These are phyloP conservation scores for Boulengerochromis microlepis DNA, from an alignment of 2,113 vertebrate genomes.

Conservation along the genomic window DNA sequence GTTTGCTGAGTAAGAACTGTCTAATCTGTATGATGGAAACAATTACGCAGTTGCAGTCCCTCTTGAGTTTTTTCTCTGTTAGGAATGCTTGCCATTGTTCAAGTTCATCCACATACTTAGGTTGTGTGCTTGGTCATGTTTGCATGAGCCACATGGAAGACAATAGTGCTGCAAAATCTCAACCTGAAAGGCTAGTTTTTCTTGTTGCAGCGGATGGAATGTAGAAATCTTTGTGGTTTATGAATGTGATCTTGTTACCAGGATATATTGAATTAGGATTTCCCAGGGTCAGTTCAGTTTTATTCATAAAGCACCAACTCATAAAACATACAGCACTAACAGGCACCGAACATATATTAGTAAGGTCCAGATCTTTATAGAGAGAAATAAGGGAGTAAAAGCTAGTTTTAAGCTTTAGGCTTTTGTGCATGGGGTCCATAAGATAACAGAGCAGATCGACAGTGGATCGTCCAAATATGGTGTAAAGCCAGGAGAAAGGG, in stretches of 20 bases:
- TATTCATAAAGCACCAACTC: neutral
- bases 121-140: neutral
- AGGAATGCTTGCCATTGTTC: neutral
- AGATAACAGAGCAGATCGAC: neutral
- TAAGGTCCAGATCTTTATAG: rapidly evolving
- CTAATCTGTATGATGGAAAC: neutral
- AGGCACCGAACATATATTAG: neutral
- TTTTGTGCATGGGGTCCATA: neutral
- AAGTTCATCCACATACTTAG: neutral
- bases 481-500: neutral
- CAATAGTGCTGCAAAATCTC: neutral
- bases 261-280: neutral
- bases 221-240: neutral
- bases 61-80: neutral
- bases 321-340: neutral
- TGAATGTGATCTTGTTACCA: neutral
- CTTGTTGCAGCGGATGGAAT: neutral
- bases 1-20: neutral
- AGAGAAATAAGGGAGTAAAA: neutral
- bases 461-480: neutral
- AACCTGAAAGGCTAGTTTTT: neutral
- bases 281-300: neutral
- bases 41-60: neutral
- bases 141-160: neutral
- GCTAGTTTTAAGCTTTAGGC: neutral